Evolutionary conservation across 2,113 vertebrate genomes (phyloP), one percentile per base, ranked within the genome.

Genomic region (Himantopus leucocephalus): DNA sequence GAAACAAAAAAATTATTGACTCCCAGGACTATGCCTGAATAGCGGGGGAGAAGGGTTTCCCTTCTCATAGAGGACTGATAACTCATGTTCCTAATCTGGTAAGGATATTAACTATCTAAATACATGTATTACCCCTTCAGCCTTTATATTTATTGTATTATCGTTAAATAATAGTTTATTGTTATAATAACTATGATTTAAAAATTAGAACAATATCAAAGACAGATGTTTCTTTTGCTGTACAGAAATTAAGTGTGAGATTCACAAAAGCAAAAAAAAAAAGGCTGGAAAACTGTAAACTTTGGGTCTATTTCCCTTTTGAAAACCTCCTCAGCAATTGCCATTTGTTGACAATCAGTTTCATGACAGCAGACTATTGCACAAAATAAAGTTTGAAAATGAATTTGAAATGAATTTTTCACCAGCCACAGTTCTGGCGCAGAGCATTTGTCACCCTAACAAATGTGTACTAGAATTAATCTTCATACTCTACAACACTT

Each of bases 371-470:
- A 82, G 67, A 96, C 76, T 53, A 85, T 43, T 58, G 14, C 22
- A 88, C 55, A 85, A 95, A 96, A 96, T 77, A 59, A 91, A 93
- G 62, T 90, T 79, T 85, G 84, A 94, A 79, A 88, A 92, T 89
- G 2, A 86, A 91, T 96, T 81, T 71, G 47, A 84, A 94, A 74
- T 89, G 0, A 78, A 78, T 85, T 94, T 93, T 96, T 90, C 32
- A 78, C 34, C 43, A 84, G 78, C 32, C 88, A 63, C 43, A 58
- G 27, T 59, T 72, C 55, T 92, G 78, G 59, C 2, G 4, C 1
- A 5, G 15, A 59, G 17, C 53, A 84, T 85, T 91, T 92, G 27
- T 92, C 76, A 87, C 80, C 59, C 29, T 71, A 92, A 86, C 29
- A 84, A 77, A 94, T 48, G 20, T 47, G 53, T 78, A 72, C 85